Conservation (phyloP, 2,888 invertebrate genomes). For the Eupeodes luniger region DNA sequence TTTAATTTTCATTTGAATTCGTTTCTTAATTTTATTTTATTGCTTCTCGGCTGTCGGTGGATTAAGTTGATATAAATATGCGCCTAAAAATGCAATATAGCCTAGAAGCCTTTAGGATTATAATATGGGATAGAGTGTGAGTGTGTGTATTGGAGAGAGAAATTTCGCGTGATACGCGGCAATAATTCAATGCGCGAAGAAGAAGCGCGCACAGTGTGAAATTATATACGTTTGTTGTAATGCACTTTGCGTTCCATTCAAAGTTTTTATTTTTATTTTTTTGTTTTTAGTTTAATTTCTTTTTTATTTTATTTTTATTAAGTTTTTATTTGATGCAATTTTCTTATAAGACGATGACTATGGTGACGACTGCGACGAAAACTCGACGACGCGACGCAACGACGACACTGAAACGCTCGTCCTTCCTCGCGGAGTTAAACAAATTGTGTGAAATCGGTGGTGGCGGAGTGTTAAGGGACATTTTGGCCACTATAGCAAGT, state of each 20-base stretch:
- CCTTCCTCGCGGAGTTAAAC: neutral
- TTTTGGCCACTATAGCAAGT: neutral
- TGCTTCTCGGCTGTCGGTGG: conserved; percentile 14
- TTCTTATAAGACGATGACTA: conserved; percentile 38
- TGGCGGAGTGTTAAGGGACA: neutral
- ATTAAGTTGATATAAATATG: neutral
- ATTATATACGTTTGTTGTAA: conserved; percentile 77
- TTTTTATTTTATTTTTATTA: conserved; percentile 10
- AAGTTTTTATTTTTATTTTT: conserved; percentile 28
- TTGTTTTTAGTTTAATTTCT: neutral
- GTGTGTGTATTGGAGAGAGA: conserved; percentile 54
- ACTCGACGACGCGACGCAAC: neutral
- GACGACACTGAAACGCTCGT: conserved; percentile 36
- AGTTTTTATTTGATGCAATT: conserved; percentile 35
- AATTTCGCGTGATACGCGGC: conserved; percentile 72
- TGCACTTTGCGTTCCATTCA: conserved; percentile 73
- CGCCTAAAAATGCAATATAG: neutral
- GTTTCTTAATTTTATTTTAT: conserved; percentile 72
- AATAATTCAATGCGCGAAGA: conserved; percentile 70
- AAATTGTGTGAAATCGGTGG: conserved; percentile 6
- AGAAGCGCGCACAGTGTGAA: conserved; percentile 77
- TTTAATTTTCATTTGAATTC: conserved; percentile 55
- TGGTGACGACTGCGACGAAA: neutral
- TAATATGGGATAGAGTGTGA: conserved; percentile 5
- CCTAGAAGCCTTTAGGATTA: neutral